phyloP scores from a whole-genome alignment of 2,888 invertebrate species.

The Ophion obscuratus region DNA sequence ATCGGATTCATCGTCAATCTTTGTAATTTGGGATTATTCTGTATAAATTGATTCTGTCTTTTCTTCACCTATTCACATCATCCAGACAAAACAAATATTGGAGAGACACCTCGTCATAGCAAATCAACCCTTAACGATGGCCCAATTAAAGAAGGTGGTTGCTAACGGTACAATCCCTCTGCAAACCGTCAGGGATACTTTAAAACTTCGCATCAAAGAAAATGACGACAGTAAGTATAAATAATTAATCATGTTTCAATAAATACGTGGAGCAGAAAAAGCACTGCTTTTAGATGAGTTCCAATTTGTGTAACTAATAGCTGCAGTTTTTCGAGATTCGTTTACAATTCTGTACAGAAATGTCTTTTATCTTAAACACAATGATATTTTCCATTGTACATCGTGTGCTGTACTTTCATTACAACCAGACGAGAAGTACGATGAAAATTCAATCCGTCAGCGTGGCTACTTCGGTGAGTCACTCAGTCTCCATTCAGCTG shows the following conservation, averaged over 20 bases:
- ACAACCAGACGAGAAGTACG: slow-evolving; percentile 78
- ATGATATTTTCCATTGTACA: slow-evolving; percentile 28
- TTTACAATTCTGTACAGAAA: background rate
- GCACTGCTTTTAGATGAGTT: too few relatives aligned
- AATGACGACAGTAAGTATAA: slow-evolving; percentile 89
- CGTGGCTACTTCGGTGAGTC: slow-evolving; percentile 79
- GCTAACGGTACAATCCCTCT: slow-evolving; percentile 90
- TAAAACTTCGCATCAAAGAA: slow-evolving; percentile 91
- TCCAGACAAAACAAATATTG: slow-evolving; percentile 91
- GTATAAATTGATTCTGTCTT: background rate
- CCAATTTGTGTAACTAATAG: too few relatives aligned
- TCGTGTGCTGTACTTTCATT: slow-evolving; percentile 66
- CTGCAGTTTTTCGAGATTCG: too few relatives aligned
- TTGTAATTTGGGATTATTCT: too few relatives aligned
- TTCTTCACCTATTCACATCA: background rate
- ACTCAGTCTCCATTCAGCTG: slow-evolving; percentile 65
- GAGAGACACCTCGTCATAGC: slow-evolving; percentile 95
- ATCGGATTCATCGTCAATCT: background rate
- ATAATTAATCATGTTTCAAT: slow-evolving; percentile 8
- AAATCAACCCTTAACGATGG: slow-evolving; percentile 92
- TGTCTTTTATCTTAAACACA: background rate
- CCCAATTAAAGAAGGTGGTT: slow-evolving; percentile 88
- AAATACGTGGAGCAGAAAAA: background rate
- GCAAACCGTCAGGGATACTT: slow-evolving; percentile 89
- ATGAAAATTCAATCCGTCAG: slow-evolving; percentile 80